Evolutionary conservation across 2,888 invertebrate genomes (phyloP).

Genomic region (Drosophila peninsularis): DNA sequence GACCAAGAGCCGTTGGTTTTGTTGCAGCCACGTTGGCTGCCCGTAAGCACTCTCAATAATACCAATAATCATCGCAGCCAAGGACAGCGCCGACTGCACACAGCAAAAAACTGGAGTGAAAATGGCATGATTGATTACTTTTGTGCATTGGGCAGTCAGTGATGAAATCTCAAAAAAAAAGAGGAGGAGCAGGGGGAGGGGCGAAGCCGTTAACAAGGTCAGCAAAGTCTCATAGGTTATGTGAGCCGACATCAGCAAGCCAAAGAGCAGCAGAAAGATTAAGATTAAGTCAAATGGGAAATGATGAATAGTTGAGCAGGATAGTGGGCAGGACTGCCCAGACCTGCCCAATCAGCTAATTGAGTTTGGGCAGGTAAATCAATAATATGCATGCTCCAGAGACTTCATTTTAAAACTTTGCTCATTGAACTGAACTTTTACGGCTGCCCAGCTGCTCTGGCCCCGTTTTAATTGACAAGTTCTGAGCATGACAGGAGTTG

Average conservation of each 20-base stretch:
- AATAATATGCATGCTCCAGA: background rate
- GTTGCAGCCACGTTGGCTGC: slow-evolving; percentile 20
- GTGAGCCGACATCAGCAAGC: slow-evolving; percentile 8
- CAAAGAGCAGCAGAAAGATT: slow-evolving; percentile 8
- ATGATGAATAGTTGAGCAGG: slow-evolving; percentile 3
- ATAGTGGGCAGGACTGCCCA: no score
- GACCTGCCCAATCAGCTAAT: slow-evolving; percentile 7
- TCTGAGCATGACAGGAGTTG: slow-evolving; percentile 24
- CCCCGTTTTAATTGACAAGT: slow-evolving; percentile 30
- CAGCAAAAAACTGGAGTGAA: slow-evolving; percentile 17
- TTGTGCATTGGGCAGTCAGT: slow-evolving; percentile 15
- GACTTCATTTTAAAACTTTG: slow-evolving; percentile 13
- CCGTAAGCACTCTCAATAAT: slow-evolving; percentile 45
- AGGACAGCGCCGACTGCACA: slow-evolving; percentile 7
- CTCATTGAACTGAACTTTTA: background rate
- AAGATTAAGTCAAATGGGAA: background rate
- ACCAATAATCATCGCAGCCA: slow-evolving; percentile 45
- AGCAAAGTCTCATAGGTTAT: slow-evolving; percentile 1
- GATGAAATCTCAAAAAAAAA: slow-evolving; percentile 33
- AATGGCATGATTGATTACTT: slow-evolving; percentile 62
- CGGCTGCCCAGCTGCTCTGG: no score
- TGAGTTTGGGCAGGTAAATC: background rate
- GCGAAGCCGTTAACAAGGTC: slow-evolving; percentile 14
- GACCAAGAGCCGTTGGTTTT: slow-evolving; percentile 28
- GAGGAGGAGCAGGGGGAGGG: no score